Percentiles rank a stretch among this genome's conserved stretches.
These are phyloP conservation scores for Lasiurus cinereus DNA, from an alignment of 2,113 vertebrate species.

Conservation along the genomic window DNA sequence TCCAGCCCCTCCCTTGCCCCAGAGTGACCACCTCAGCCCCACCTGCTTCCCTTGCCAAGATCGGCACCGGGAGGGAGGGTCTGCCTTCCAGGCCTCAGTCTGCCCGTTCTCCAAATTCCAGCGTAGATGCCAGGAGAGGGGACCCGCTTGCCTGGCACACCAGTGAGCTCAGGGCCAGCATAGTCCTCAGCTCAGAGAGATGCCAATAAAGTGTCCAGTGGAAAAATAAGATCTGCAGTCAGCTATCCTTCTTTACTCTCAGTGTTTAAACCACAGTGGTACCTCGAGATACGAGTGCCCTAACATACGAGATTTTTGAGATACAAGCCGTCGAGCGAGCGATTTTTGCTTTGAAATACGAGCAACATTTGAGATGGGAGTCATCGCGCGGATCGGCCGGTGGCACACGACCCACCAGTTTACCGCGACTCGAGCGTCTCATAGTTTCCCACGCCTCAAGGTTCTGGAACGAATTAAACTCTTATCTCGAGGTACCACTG, in stretches of 20 bases:
- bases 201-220: neutral
- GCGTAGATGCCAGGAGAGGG: neutral
- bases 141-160: neutral
- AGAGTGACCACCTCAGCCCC: neutral
- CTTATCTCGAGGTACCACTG: too few relatives aligned
- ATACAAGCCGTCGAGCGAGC: too few relatives aligned
- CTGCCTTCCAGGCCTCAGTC: neutral
- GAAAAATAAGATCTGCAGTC: neutral
- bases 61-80: neutral
- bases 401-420: too few relatives aligned
- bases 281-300: too few relatives aligned
- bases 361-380: too few relatives aligned
- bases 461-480: too few relatives aligned
- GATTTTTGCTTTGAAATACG: too few relatives aligned
- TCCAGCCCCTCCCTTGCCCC: neutral
- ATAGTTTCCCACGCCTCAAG: too few relatives aligned
- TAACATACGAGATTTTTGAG: too few relatives aligned
- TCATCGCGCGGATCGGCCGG: too few relatives aligned
- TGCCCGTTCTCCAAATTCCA: neutral
- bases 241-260: neutral
- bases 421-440: too few relatives aligned
- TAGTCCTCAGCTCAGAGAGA: neutral
- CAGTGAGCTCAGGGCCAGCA: neutral
- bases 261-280: neutral
- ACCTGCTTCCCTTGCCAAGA: neutral